Evolutionary conservation across 2,797 vertebrate species (phyloP), one percentile per base, ranked within the genome.

Genomic region (Dicrostonyx torquatus): DNA sequence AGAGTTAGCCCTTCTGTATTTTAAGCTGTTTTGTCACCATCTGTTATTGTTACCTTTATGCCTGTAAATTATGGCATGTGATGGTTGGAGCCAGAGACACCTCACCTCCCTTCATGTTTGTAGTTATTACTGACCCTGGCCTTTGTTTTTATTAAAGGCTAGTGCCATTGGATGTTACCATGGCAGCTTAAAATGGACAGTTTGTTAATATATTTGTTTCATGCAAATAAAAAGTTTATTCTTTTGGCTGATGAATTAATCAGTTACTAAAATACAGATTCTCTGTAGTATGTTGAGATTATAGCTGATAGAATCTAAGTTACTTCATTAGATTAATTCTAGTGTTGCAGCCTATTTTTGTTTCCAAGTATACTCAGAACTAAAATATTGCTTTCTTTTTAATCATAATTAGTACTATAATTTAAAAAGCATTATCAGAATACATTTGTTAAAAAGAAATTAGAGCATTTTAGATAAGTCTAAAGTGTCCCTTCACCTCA

Each of bases 211-310:
- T 11, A 62, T 84, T 79, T 95, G 17, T 95, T 84, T 85, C 73
- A 58, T 89, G 31, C 10, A 53, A 3, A 31, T 93, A 48, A 73
- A 88, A 78, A 89, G 17, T 88, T 95, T 91, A 90, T 78, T 37
- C 83, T 95, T 93, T 93, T 85, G 73, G 34, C 80, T 91, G 73
- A 92, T 87, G 95, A 64, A 50, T 87, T 79, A 45, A 60, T 80
- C 37, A 75, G 4, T 89, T 94, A 31, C 37, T 94, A 78, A 93
- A 24, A n/a, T 72, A 26, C 15, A 85, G 29, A 24, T 64, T 70
- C 62, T 82, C 48, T 90, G 1, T 86, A 55, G 93, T 62, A 75
- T 5, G 11, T 86, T 68, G 62, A 85, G 31, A 64, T 40, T 73
- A 18, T 89, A 12, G 5, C 76, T 72, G 79, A 70, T 72, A 70